Percentiles rank a stretch among this genome's conserved stretches.
phyloP scores from a whole-genome alignment of 2,113 vertebrate genomes.

The Lepus europaeus region DNA sequence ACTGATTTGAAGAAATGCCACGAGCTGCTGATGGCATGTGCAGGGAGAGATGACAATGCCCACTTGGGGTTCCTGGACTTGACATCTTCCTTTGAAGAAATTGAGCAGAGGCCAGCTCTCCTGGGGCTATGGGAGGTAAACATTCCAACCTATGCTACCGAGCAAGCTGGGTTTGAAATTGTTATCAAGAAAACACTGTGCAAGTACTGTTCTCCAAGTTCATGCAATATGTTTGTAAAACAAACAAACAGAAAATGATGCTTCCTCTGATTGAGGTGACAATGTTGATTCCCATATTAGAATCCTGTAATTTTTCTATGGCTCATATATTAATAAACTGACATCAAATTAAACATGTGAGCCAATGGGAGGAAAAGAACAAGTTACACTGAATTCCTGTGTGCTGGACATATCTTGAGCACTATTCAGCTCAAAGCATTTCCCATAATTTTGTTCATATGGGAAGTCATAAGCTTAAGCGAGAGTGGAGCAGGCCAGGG shows the following conservation, averaged over 20 bases:
- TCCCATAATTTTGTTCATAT: not conserved
- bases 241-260: not conserved
- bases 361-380: not conserved
- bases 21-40: slow-evolving; percentile 46
- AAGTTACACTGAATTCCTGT: not conserved
- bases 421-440: not conserved
- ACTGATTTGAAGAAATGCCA: slow-evolving; percentile 79
- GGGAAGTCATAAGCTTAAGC: not conserved
- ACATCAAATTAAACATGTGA: not conserved
- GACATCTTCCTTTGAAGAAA: slow-evolving; percentile 63
- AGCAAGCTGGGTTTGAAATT: slow-evolving; percentile 44
- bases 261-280: slow-evolving; percentile 10
- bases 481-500: not conserved
- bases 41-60: not conserved
- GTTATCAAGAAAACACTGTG: slow-evolving; percentile 3
- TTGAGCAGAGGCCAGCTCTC: slow-evolving; percentile 1
- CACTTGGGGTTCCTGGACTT: slow-evolving; percentile 11
- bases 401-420: not conserved
- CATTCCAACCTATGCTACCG: not conserved
- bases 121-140: slow-evolving; percentile 8
- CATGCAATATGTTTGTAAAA: slow-evolving; percentile 33
- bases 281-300: not conserved
- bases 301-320: not conserved
- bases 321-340: not conserved
- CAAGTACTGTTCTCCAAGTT: not conserved